These are phyloP conservation scores for Limnephilus lunatus DNA, from an alignment of 2,888 invertebrate genomes.

Conservation along the genomic window DNA sequence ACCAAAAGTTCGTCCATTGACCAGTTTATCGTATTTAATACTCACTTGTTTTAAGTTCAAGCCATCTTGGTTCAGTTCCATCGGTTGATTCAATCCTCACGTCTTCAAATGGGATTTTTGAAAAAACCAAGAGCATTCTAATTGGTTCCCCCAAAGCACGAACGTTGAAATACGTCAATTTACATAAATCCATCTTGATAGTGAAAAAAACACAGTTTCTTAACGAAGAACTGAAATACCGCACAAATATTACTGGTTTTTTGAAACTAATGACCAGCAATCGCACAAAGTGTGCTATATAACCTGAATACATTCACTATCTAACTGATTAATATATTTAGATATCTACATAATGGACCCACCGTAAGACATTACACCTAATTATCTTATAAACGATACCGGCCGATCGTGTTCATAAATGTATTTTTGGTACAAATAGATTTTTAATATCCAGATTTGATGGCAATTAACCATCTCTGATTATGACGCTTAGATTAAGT, in stretches of 20 bases:
- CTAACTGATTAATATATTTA: neutral
- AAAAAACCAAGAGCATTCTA: conserved; percentile 58
- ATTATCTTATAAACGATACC: neutral
- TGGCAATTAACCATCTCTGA: neutral
- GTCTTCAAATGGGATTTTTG: conserved; percentile 59
- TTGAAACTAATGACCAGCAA: neutral
- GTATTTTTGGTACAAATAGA: neutral
- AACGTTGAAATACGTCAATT: conserved; percentile 62
- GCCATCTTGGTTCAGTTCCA: conserved; percentile 56
- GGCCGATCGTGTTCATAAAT: neutral
- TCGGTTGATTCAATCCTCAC: conserved; percentile 52
- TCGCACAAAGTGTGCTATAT: neutral
- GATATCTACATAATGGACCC: neutral
- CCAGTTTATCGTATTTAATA: neutral
- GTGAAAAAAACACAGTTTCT: neutral
- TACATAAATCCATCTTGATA: conserved; percentile 4
- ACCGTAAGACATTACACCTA: neutral
- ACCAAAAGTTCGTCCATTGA: neutral
- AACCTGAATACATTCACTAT: neutral
- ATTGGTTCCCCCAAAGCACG: conserved; percentile 62
- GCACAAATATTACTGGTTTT: neutral
- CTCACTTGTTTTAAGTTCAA: conserved; percentile 59
- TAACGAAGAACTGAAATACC: neutral
- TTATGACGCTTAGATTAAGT: neutral
- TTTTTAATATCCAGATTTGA: neutral